These are phyloP conservation scores for Salticus scenicus DNA, from an alignment of 2,888 invertebrate species.

Conservation along the genomic window DNA sequence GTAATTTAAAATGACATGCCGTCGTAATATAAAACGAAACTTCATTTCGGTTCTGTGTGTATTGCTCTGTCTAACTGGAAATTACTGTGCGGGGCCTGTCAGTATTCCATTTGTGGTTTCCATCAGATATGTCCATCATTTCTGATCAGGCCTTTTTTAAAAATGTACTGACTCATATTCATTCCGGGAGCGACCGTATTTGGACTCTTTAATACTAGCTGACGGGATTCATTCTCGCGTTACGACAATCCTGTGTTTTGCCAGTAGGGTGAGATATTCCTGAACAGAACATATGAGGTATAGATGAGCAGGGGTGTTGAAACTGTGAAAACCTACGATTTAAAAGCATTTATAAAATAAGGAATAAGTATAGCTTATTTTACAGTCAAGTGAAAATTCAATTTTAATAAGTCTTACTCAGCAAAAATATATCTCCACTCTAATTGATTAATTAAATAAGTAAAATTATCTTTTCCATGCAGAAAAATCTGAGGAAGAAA, in stretches of 20 bases:
- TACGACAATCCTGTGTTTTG: background rate
- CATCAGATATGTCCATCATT: conserved; percentile 62
- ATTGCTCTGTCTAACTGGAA: conserved; percentile 32
- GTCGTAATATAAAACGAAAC: conserved; percentile 1
- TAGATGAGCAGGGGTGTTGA: background rate
- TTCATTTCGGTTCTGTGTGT: background rate
- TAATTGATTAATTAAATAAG: no score
- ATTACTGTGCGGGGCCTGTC: conserved; percentile 50
- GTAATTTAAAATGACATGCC: conserved; percentile 9
- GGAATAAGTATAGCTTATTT: no score
- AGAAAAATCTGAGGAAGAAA: no score
- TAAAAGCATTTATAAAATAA: no score
- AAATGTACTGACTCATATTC: conserved; percentile 42
- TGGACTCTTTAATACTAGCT: background rate
- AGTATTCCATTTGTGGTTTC: conserved; percentile 44
- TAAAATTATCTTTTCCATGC: no score
- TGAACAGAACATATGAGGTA: background rate
- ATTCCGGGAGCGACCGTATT: background rate
- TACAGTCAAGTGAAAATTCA: no score
- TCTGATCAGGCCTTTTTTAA: conserved; percentile 32
- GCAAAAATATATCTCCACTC: no score
- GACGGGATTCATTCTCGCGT: background rate
- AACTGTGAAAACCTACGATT: background rate
- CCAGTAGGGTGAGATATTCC: background rate
- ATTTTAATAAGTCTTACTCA: no score